Evolutionary conservation across 2,113 vertebrate genomes (phyloP), one percentile per base, ranked within the genome.

Genomic region (Rafetus swinhoei): DNA sequence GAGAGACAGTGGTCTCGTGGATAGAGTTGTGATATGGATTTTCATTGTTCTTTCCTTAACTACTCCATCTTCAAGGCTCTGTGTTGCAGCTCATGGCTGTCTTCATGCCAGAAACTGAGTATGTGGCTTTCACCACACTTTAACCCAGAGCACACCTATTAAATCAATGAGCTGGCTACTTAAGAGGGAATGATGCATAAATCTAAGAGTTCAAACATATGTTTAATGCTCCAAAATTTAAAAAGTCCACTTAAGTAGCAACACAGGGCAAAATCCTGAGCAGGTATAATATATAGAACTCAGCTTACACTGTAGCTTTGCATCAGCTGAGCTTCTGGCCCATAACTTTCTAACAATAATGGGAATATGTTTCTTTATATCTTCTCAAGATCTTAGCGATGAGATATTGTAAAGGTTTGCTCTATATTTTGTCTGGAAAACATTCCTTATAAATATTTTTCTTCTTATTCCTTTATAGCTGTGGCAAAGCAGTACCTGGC

Each of bases 401-500:
- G 74, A 39, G 1, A 3, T 69, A 8, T 77, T 77, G 35, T 3
- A 50, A 54, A n/a, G 80, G 80, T n/a, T 81, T 16, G 19, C 16
- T 56, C 19, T n/a, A 11, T 81, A 45, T 69, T 62, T 39, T 54
- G 9, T 72, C 80, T 87, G 81, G 39, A 88, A 87, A 50, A 22
- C 86, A 50, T 65, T 81, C 35, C 52, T 59, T 84, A 29, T 92
- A 72, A 1, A 1, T 13, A 79, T 74, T 81, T 90, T 88, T 77
- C 21, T 85, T 50, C 53, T 29, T 85, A 13, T 56, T 91, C 53
- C 29, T 50, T 50, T 9, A 15, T 84, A 99, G 99, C 95, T 99
- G 98, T 21, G 99, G 99, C 60, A 99, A 98, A 90, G 96, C 98
- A 90, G 97, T 98, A 59, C 98, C 98, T 7, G 99, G 99, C 90